Percentiles rank a stretch among this genome's conserved stretches.
These are phyloP conservation scores for Goniozus legneri DNA, from an alignment of 1,140 invertebrate species.

Conservation along the genomic window DNA sequence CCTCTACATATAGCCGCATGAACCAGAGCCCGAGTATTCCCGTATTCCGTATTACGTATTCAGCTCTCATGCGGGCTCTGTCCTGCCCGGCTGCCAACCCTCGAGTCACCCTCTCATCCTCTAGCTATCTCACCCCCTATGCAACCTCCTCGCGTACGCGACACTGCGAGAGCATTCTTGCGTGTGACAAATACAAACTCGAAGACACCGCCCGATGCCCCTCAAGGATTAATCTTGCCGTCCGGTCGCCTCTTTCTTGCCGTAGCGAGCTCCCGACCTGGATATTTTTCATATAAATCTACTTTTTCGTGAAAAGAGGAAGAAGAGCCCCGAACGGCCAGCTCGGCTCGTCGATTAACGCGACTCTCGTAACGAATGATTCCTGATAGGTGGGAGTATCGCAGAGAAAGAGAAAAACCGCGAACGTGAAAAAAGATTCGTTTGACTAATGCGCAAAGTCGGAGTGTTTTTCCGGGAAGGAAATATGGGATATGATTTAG, in stretches of 20 bases:
- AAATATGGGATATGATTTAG: no score
- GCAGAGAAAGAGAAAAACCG: no score
- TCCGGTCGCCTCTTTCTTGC: conserved; percentile 5
- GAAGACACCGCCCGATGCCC: conserved; percentile 25
- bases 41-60: conserved; percentile 44
- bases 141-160: conserved; percentile 14
- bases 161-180: conserved; percentile 18
- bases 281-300: no score
- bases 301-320: no score
- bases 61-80: conserved; percentile 39
- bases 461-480: no score
- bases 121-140: not conserved
- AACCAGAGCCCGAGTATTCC: conserved; percentile 26
- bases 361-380: no score
- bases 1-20: conserved; percentile 14
- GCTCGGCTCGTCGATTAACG: no score
- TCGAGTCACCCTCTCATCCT: conserved; percentile 16
- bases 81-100: conserved; percentile 34
- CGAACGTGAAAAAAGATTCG: no score
- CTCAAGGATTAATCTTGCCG: conserved; percentile 25
- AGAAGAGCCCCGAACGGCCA: no score
- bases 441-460: no score
- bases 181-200: conserved; percentile 41
- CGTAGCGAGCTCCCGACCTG: no score
- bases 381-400: no score